phyloP scores from a whole-genome alignment of 2,888 invertebrate species.

The Plemyria rubiginata region DNA sequence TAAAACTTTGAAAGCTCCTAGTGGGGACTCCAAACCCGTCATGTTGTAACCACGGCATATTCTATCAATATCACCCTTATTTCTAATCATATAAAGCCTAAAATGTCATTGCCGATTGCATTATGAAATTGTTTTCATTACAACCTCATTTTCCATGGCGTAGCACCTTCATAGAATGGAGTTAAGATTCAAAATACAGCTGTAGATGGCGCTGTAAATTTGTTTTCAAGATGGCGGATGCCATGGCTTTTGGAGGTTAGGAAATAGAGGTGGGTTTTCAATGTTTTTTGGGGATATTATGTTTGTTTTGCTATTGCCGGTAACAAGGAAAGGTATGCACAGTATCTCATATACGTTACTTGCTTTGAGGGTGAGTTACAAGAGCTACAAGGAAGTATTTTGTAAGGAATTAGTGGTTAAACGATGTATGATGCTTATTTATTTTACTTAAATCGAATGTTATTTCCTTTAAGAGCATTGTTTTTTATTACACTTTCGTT shows the following conservation, averaged over 20 bases:
- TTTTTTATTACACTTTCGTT: background rate
- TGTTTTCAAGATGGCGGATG: slow-evolving; percentile 21
- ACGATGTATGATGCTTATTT: slow-evolving; percentile 3
- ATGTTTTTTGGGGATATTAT: slow-evolving; percentile 4
- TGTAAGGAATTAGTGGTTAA: slow-evolving; percentile 27
- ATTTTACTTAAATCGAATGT: background rate
- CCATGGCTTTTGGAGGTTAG: slow-evolving; percentile 17
- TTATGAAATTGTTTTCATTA: background rate
- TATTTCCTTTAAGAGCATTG: background rate
- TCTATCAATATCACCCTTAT: slow-evolving; percentile 8
- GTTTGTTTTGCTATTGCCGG: slow-evolving; percentile 11
- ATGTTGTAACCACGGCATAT: slow-evolving; percentile 10
- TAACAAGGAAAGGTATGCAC: slow-evolving; percentile 26
- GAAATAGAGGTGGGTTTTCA: slow-evolving; percentile 21
- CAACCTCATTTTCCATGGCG: background rate
- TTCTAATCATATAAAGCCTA: background rate
- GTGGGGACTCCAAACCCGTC: slow-evolving; percentile 15
- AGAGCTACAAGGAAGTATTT: slow-evolving; percentile 22
- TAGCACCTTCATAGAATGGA: background rate
- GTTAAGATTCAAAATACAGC: slow-evolving; percentile 15
- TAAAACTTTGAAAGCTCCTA: slow-evolving; percentile 14
- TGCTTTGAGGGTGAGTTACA: slow-evolving; percentile 12
- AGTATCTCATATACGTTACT: slow-evolving; percentile 30
- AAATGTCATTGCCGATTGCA: background rate
- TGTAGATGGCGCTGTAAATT: background rate